Evolutionary conservation across 2,113 vertebrate genomes (phyloP).

Genomic region (Catagonus wagneri): DNA sequence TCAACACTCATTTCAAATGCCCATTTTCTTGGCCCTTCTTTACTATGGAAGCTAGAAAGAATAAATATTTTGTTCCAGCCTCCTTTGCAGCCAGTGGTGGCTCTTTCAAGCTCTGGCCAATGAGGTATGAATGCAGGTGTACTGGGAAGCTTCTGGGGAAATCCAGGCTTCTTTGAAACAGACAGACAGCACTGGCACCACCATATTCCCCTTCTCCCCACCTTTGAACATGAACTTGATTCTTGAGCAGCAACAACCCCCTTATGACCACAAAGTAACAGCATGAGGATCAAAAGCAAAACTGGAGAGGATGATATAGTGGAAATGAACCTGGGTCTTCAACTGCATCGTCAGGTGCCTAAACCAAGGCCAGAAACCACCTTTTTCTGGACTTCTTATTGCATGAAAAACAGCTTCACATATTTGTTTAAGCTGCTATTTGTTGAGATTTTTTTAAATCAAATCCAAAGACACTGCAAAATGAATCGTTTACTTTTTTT

Average conservation of each 20-base stretch:
- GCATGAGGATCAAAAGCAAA: not conserved
- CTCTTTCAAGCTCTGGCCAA: not conserved
- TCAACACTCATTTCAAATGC: not conserved
- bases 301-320: not conserved
- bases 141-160: not conserved
- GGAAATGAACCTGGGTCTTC: not conserved
- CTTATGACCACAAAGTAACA: not conserved
- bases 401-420: not conserved
- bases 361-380: not conserved
- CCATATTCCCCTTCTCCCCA: not conserved
- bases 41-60: not conserved
- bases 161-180: not conserved
- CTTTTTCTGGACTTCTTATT: not conserved
- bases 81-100: not conserved
- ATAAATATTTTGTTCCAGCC: not conserved
- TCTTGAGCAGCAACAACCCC: not conserved
- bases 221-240: not conserved
- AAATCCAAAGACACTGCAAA: constrained; percentile 15
- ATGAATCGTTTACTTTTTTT: no score
- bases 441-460: not conserved
- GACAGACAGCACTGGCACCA: not conserved
- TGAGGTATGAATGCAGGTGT: not conserved
- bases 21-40: not conserved
- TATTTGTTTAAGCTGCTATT: not conserved
- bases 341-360: not conserved